Evolutionary conservation across 2,113 vertebrate species (phyloP).

Genomic region (Antechinus stuartii): DNA sequence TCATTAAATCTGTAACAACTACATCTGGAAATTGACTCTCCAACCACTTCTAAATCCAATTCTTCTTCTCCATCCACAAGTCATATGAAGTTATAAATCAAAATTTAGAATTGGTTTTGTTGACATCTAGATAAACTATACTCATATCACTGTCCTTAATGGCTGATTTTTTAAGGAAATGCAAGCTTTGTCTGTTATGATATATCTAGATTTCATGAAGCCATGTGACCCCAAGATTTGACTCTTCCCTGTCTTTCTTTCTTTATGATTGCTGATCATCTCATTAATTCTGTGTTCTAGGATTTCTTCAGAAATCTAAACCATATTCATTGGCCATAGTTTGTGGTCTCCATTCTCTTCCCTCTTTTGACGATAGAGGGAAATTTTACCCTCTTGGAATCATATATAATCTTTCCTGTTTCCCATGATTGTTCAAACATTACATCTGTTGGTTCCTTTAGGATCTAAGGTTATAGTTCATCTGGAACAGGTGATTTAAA

Average conservation of each 20-base stretch:
- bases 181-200: not conserved
- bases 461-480: not conserved
- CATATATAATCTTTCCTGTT: not conserved
- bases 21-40: not conserved
- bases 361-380: not conserved
- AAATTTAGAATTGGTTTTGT: not conserved
- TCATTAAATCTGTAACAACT: not conserved
- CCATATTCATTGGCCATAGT: not conserved
- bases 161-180: not conserved
- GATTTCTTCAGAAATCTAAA: not conserved
- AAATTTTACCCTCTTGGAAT: not conserved
- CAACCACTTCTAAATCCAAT: not conserved
- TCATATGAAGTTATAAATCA: not conserved
- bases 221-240: not conserved
- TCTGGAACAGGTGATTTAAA: not conserved
- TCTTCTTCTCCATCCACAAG: not conserved
- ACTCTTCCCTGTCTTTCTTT: not conserved
- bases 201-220: not conserved
- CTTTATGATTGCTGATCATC: not conserved
- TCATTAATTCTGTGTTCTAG: not conserved
- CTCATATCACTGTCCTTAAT: not conserved
- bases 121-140: not conserved
- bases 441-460: not conserved
- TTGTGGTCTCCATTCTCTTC: not conserved
- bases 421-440: not conserved